Conservation (phyloP, 2,113 vertebrate species). For the Fukomys damarensis region DNA sequence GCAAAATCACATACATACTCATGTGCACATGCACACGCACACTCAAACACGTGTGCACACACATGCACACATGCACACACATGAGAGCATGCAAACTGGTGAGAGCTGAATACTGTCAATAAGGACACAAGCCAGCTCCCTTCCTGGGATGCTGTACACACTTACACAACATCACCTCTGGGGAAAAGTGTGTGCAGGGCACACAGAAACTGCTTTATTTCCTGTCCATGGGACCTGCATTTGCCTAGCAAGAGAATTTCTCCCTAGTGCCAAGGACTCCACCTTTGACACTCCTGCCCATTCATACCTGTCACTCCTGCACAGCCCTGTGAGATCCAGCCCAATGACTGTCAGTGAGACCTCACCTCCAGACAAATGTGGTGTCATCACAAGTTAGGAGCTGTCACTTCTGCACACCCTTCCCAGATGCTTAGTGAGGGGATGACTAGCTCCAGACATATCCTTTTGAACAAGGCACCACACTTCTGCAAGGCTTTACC, state of each 20-base stretch:
- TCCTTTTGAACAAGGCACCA: fast-evolving
- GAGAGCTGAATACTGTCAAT: not conserved
- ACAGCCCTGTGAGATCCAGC: not conserved
- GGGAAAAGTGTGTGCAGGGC: fast-evolving
- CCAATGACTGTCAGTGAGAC: not conserved
- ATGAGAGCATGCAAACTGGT: not conserved
- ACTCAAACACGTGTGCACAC: too few species aligned
- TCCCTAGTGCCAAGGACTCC: not conserved
- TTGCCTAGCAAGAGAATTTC: not conserved
- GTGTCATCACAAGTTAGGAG: not conserved
- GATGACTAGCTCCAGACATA: not conserved
- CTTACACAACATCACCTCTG: fast-evolving
- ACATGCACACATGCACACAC: not conserved
- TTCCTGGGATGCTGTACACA: fast-evolving
- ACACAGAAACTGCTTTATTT: not conserved
- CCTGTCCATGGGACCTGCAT: not conserved
- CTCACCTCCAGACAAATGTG: fast-evolving
- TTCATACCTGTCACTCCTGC: not conserved
- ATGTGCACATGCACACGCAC: not conserved
- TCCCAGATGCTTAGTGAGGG: too few species aligned
- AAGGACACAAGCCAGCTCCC: too few species aligned
- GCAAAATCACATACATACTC: not conserved
- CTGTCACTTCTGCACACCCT: not conserved
- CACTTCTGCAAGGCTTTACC: not conserved
- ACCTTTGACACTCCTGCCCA: not conserved